A percentile compares a stretch with the other conserved stretches of the same genome.
phyloP scores from a whole-genome alignment of 2,888 invertebrate genomes.

The Drosophila meridiana region DNA sequence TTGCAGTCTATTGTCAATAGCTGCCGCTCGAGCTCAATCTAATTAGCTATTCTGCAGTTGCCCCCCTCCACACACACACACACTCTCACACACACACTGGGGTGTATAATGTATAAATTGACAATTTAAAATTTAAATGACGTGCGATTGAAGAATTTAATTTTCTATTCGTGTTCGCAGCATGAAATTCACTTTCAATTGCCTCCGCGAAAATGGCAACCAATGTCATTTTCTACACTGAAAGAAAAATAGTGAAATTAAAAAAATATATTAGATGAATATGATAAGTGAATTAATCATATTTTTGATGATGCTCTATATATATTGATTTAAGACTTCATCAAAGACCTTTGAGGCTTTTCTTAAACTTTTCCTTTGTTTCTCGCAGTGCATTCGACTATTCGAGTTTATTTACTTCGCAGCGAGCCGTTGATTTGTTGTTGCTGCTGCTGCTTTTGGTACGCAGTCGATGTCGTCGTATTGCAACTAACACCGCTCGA shows the following conservation, averaged over 20 bases:
- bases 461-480: slow-evolving; percentile 36
- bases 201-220: slow-evolving; percentile 36
- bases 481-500: slow-evolving; percentile 58
- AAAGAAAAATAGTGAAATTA: slow-evolving; percentile 11
- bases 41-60: slow-evolving; percentile 79
- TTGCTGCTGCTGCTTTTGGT: slow-evolving; percentile 19
- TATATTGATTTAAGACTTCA: background rate
- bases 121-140: slow-evolving; percentile 82
- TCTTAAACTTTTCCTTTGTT: background rate
- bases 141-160: slow-evolving; percentile 83
- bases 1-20: slow-evolving; percentile 32
- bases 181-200: slow-evolving; percentile 50
- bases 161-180: slow-evolving; percentile 72
- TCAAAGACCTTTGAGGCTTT: no score
- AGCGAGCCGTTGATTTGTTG: slow-evolving; percentile 34
- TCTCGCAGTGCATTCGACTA: slow-evolving; percentile 21
- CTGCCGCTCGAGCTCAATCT: slow-evolving; percentile 66
- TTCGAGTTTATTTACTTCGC: slow-evolving; percentile 70
- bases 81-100: slow-evolving; percentile 7
- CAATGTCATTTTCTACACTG: slow-evolving; percentile 50
- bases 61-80: slow-evolving; percentile 29
- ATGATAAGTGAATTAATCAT: background rate
- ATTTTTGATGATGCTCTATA: no score
- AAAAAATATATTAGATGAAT: no score
- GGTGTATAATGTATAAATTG: slow-evolving; percentile 33